Conservation (phyloP, 2,888 invertebrate species). For the Apomyelois bistriatella region DNA sequence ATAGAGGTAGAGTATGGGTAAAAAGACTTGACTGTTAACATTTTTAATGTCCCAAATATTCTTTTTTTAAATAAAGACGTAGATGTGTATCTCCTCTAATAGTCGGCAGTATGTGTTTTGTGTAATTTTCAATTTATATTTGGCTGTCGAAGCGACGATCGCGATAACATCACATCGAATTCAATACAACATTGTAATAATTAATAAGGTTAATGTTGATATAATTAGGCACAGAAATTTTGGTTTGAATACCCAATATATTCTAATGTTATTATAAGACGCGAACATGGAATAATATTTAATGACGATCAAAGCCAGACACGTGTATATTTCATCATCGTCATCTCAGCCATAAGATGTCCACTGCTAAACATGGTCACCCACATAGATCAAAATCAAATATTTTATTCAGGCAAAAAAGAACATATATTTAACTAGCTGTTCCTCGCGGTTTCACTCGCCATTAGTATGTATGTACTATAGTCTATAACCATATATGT, state of each 20-base stretch:
- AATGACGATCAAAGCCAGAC: neutral
- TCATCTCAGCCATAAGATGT: too few species aligned
- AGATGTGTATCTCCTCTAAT: slow-evolving; percentile 32
- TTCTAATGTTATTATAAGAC: neutral
- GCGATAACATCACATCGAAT: neutral
- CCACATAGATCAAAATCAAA: too few species aligned
- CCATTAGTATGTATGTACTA: too few species aligned
- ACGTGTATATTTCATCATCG: too few species aligned
- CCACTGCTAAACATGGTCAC: too few species aligned
- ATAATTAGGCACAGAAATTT: neutral
- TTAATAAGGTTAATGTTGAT: neutral
- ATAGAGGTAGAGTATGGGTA: too few species aligned
- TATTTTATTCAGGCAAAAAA: too few species aligned
- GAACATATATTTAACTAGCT: too few species aligned
- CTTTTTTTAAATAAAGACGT: neutral
- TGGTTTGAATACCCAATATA: neutral
- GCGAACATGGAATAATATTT: neutral
- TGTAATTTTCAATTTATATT: slow-evolving; percentile 19
- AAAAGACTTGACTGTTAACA: too few species aligned
- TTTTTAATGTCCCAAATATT: too few species aligned
- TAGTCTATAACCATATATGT: too few species aligned
- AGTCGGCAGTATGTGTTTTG: slow-evolving; percentile 18
- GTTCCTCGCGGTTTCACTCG: too few species aligned
- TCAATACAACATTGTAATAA: slow-evolving; percentile 4
- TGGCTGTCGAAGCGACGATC: slow-evolving; percentile 6